Base-by-base conservation (phyloP, 2,113 vertebrate genomes). In the Catharus minimus region DNA sequence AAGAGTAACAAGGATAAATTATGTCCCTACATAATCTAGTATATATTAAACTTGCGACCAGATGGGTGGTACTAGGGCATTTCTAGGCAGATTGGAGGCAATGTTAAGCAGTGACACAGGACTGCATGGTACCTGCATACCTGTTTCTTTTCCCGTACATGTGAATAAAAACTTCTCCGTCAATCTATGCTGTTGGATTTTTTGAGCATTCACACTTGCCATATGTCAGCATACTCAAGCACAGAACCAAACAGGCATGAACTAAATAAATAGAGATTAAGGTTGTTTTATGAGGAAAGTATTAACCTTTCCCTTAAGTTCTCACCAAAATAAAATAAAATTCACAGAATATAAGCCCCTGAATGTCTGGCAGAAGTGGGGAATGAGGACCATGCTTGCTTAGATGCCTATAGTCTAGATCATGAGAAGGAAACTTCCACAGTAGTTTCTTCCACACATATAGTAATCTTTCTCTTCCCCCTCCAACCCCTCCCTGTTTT, bases 251-350 rank as follows among this genome's bases (percentile, higher is more conserved):
- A 44, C 3, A 73, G 26, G 49, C 17, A 28, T 17, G 22, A 65
- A 32, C 46, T 49, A 75, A 76, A 93, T 36, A 91, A 72, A 65
- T 10, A 96, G 60, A 89, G 82, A 95, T 50, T 24, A 90, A 85
- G 62, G 39, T 11, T 61, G 52, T 86, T 50, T 94, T 72, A 72
- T 72, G 68, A 69, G 23, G 61, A 53, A 60, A 61, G 44, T 65
- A 86, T 13, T 23, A 69, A 75, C 23, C n/a, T 86, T 56, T 77
- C 65, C 89, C 49, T 20, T 50, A 67, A 74, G 21, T 56, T 87
- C 32, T 88, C 57, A 69, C n/a, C 41, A 95, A 86, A 96, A 95
- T 77, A 95, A 94, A 92, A 92, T 75, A 88, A 86, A 86, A 95
- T 92, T 56, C 88, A 86, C 33, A 91, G n/a, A 71, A 28, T 84